Evolutionary conservation across 1,140 invertebrate species (phyloP), one percentile per base, ranked within the genome.

Genomic region (Tetraneura akinire): DNA sequence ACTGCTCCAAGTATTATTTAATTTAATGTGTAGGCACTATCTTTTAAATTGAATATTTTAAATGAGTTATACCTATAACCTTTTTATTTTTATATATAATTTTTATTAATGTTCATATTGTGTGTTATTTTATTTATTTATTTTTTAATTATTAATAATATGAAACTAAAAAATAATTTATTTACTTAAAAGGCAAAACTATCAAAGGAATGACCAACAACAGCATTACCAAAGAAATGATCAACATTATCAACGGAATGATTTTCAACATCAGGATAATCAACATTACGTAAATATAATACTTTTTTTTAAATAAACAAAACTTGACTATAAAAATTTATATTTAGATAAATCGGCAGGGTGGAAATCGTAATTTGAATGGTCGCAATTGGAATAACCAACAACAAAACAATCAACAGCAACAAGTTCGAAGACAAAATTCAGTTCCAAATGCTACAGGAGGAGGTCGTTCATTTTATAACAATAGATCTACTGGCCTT

Each of bases 401-500:
- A n/a, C 70, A 76, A 10, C 80, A 73, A 57, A 51, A 53, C 3
- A 14, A 78, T 14, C 76, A 68, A 76, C 80, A 80, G n/a, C 70
- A 76, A 57, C 74, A 78, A 78, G 74, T 78, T 45, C 62, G 74
- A 18, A 16, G 74, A 26, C 74, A 62, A 21, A 57, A 60, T 49
- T 16, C 18, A 11, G 78, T 37, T 49, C 42, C 55, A 16, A 78
- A 55, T 16, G 26, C 37, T 60, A 14, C 45, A 60, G 42, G 55
- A 1, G 53, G 51, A 13, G 74, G 74, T 47, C 74, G 74, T 21
- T 71, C 64, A 47, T 57, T 71, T 80, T 80, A 70, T 84, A 85
- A 83, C 84, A 85, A 82, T 81, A 83, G 26, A 84, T 85, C 53
- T 84, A 85, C 82, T 60, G 80, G 80, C 71, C 83, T 81, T 74